Evolutionary conservation across 2,888 invertebrate species (phyloP).

Genomic region (Resseliella maxima): DNA sequence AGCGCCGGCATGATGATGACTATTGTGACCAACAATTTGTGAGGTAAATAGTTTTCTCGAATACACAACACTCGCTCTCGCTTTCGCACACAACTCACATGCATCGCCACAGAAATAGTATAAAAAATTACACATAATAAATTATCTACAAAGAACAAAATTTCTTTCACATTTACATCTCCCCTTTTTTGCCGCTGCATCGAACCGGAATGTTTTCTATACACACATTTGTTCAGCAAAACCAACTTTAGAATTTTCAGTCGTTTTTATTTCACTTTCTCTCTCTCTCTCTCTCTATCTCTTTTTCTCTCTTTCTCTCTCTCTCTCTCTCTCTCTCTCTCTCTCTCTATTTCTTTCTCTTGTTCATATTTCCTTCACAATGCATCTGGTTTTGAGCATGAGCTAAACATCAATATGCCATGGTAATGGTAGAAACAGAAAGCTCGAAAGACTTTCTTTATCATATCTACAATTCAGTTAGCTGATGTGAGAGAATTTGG

Average conservation of each 20-base stretch:
- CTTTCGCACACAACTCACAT: neutral
- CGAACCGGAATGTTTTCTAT: neutral
- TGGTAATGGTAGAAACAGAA: neutral
- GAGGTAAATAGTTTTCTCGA: slow-evolving; percentile 17
- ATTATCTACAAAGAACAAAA: slow-evolving; percentile 24
- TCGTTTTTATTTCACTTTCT: neutral
- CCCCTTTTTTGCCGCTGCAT: neutral
- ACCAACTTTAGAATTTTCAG: neutral
- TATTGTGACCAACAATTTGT: too few relatives aligned
- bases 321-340: too few relatives aligned
- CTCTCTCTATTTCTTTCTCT: too few relatives aligned
- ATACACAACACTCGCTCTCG: neutral
- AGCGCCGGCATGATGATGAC: neutral
- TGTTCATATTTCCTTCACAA: neutral
- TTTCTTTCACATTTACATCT: neutral
- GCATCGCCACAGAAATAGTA: neutral
- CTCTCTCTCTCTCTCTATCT: too few relatives aligned
- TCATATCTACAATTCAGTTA: neutral
- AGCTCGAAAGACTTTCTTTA: too few relatives aligned
- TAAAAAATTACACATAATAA: slow-evolving; percentile 50
- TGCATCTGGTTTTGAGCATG: neutral
- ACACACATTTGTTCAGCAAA: neutral
- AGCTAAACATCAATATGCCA: neutral
- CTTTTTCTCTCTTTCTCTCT: too few relatives aligned
- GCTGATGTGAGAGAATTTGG: neutral